phyloP scores from a whole-genome alignment of 2,888 invertebrate species.

The Thereva unica region DNA sequence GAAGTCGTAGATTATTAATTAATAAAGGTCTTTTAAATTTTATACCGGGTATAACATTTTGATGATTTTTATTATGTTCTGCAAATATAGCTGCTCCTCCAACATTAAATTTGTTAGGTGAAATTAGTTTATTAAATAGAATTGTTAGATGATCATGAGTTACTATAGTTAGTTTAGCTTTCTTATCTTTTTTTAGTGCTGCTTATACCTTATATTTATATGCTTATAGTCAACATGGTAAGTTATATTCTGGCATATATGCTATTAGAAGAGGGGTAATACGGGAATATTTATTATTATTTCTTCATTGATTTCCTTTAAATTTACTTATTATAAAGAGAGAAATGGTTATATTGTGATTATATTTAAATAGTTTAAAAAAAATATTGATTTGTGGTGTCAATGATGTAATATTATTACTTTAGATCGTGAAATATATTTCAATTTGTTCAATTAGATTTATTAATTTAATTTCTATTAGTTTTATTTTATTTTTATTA shows the following conservation, averaged over 20 bases:
- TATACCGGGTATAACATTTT: slow-evolving; percentile 64
- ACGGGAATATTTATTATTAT: slow-evolving; percentile 65
- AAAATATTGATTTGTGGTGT: slow-evolving; percentile 71
- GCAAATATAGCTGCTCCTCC: slow-evolving; percentile 71
- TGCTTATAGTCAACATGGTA: slow-evolving; percentile 67
- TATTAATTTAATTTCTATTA: slow-evolving; percentile 60
- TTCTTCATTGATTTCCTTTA: slow-evolving; percentile 68
- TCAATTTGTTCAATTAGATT: slow-evolving; percentile 62
- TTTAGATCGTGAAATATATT: slow-evolving; percentile 61
- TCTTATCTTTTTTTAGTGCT: slow-evolving; percentile 68
- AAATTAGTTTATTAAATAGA: slow-evolving; percentile 68
- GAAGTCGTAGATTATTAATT: slow-evolving; percentile 66
- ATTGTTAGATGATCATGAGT: slow-evolving; percentile 61
- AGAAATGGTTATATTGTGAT: slow-evolving; percentile 61
- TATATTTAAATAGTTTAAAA: slow-evolving; percentile 69
- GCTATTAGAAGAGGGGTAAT: slow-evolving; percentile 59
- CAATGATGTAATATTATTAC: slow-evolving; percentile 62
- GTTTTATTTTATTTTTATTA: slow-evolving; percentile 53
- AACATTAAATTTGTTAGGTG: slow-evolving; percentile 69
- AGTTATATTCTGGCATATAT: slow-evolving; percentile 60
- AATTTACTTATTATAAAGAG: slow-evolving; percentile 66
- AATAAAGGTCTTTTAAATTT: slow-evolving; percentile 67
- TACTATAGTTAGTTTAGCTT: slow-evolving; percentile 61
- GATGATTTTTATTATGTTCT: slow-evolving; percentile 68
- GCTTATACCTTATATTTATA: slow-evolving; percentile 69